These are phyloP conservation scores for Mimas tiliae DNA, from an alignment of 2,888 invertebrate species.

Conservation along the genomic window DNA sequence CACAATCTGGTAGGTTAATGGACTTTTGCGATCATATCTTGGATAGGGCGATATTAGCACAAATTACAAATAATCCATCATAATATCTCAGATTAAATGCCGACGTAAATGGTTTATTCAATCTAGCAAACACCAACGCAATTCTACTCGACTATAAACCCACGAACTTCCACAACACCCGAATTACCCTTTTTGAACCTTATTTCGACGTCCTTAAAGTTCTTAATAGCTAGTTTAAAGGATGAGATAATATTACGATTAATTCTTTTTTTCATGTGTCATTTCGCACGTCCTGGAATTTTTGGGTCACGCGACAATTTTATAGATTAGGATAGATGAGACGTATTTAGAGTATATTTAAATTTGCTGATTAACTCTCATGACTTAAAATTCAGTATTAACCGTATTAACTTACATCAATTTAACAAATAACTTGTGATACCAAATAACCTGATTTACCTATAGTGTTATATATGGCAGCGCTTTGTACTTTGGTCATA, in stretches of 20 bases:
- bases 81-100: slow-evolving; percentile 48
- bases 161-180: slow-evolving; percentile 34
- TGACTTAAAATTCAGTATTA: not conserved
- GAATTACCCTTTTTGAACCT: slow-evolving; percentile 51
- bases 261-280: slow-evolving; percentile 32
- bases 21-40: not conserved
- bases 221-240: slow-evolving; percentile 33
- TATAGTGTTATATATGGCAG: too few relatives aligned
- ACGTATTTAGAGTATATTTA: not conserved
- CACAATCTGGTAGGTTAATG: not conserved
- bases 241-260: slow-evolving; percentile 41
- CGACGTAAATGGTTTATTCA: slow-evolving; percentile 75
- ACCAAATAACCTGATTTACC: not conserved
- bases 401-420: not conserved
- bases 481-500: not conserved
- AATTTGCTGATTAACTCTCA: not conserved
- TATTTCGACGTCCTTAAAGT: slow-evolving; percentile 4
- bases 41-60: slow-evolving; percentile 1
- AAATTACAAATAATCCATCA: slow-evolving; percentile 21
- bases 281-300: slow-evolving; percentile 26
- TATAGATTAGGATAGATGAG: slow-evolving; percentile 29
- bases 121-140: slow-evolving; percentile 72
- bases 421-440: not conserved
- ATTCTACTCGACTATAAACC: slow-evolving; percentile 62
- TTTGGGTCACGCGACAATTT: slow-evolving; percentile 39